Base-by-base conservation (phyloP, 30 jellyfish, hydroid and myxozoan species). In the Aurelia sp. region DNA sequence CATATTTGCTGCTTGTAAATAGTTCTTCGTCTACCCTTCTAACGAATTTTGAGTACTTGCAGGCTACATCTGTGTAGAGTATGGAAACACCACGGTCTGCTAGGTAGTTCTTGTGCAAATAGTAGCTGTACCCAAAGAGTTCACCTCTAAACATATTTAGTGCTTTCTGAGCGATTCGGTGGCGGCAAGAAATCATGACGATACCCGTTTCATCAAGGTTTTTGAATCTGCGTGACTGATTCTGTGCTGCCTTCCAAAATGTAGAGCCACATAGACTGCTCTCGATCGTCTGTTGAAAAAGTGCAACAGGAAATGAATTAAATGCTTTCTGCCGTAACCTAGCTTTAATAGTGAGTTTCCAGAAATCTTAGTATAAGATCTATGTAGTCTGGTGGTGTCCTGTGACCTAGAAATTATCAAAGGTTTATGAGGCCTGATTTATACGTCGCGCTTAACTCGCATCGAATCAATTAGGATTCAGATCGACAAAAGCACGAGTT, bases 221-320 rank as follows among this genome's bases (percentile, higher is more conserved):
- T 13, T 58, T 47, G 18, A 67, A 35, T 50, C 65, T 81, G 35
- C 73, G 73, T 47, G 52, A 31, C 24, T 9, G 48, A 76, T 76
- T 76, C 63, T 76, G 58, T 17, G 88, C 88, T 51, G 88, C 88
- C 30, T 53, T 76, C 88, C 88, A 76, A 51, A 76, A 70, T n/a
- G 78, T 68, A 19, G 78, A 70, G 61, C 91, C 74, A 41, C 74
- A 74, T 65, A 35, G 74, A 65, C 74, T 83, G 38, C 40, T 63
- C 31, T 63, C 64, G 41, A 65, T 31, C 16, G 76, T 6, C 76
- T 65, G 47, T 65, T 38, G 41, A 17, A 65, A 15, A 65, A 4
- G 41, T 7, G 4, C 57, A 41, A 5, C 7, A 3, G 52, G 7
- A 41, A 41, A 41, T 2, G 11, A 6, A 41, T 41, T 41, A 0